These are phyloP conservation scores for Scaptomyza caliginosa DNA, from an alignment of 2,888 invertebrate genomes.

Conservation along the genomic window DNA sequence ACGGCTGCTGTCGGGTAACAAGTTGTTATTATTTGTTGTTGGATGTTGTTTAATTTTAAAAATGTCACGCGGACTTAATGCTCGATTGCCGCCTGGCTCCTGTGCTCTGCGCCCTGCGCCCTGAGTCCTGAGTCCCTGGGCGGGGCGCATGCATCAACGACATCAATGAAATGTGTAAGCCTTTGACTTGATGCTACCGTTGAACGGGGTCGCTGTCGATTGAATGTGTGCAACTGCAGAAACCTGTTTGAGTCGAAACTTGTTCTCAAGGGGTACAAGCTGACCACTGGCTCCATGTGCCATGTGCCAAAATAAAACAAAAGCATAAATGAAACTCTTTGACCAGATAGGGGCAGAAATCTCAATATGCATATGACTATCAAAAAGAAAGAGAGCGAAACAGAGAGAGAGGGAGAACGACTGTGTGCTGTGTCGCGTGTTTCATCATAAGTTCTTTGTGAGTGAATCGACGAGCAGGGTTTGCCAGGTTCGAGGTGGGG, in stretches of 20 bases:
- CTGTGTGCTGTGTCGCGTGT: slow-evolving; percentile 67
- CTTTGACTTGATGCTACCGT: slow-evolving; percentile 71
- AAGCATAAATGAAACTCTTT: background rate
- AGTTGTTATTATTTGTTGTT: slow-evolving; percentile 68
- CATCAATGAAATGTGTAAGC: slow-evolving; percentile 75
- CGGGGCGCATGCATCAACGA: slow-evolving; percentile 59
- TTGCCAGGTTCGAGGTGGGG: background rate
- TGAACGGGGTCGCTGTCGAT: slow-evolving; percentile 39
- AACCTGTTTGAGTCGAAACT: slow-evolving; percentile 72
- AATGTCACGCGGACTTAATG: slow-evolving; percentile 70
- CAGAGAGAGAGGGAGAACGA: background rate
- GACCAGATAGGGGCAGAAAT: slow-evolving; percentile 57
- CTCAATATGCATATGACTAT: slow-evolving; percentile 47
- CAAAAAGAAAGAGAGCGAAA: background rate
- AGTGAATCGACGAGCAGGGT: background rate
- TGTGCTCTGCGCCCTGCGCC: background rate
- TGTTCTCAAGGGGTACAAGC: slow-evolving; percentile 62
- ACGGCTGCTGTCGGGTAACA: slow-evolving; percentile 37
- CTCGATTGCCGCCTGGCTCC: slow-evolving; percentile 1
- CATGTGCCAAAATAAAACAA: slow-evolving; percentile 49
- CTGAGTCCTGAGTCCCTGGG: background rate
- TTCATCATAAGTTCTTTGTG: slow-evolving; percentile 50
- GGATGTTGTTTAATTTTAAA: slow-evolving; percentile 64
- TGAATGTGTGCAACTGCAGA: slow-evolving; percentile 41
- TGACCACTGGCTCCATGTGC: slow-evolving; percentile 55